phyloP scores from a whole-genome alignment of 2,113 vertebrate genomes.

The Himantopus leucocephalus region DNA sequence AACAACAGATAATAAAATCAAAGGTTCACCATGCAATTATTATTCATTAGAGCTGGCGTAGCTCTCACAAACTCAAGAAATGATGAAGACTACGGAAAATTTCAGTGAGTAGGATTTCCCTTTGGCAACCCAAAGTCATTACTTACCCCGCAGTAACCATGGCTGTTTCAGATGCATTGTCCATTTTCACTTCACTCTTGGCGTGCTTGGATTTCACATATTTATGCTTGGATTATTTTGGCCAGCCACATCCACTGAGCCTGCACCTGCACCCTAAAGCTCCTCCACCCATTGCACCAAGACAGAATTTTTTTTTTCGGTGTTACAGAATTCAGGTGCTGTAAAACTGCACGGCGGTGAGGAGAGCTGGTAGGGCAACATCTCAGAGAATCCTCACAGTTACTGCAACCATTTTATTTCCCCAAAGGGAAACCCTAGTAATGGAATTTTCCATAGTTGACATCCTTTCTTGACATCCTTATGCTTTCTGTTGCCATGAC shows the following conservation, averaged over 20 bases:
- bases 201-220: neutral
- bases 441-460: slow-evolving; percentile 58
- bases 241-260: neutral
- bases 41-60: neutral
- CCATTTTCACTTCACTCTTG: neutral
- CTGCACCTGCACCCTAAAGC: neutral
- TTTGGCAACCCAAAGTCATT: neutral
- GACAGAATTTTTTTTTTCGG: neutral
- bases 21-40: neutral
- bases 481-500: neutral
- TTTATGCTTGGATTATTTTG: neutral
- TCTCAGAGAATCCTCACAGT: neutral
- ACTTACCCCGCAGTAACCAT: neutral
- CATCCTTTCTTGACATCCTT: slow-evolving; percentile 19
- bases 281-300: neutral
- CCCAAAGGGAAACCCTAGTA: slow-evolving; percentile 9
- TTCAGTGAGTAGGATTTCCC: neutral
- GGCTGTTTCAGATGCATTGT: neutral
- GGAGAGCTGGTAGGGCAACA: neutral
- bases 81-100: neutral
- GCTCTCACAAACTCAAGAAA: neutral
- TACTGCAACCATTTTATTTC: neutral
- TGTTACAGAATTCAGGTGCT: neutral
- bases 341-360: neutral
- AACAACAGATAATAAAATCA: slow-evolving; percentile 25